Percentiles rank a stretch among this genome's conserved stretches.
These are phyloP conservation scores for Spongia lamella DNA, from an alignment of 37 sponge, comb jelly and placozoan species.

Conservation along the genomic window DNA sequence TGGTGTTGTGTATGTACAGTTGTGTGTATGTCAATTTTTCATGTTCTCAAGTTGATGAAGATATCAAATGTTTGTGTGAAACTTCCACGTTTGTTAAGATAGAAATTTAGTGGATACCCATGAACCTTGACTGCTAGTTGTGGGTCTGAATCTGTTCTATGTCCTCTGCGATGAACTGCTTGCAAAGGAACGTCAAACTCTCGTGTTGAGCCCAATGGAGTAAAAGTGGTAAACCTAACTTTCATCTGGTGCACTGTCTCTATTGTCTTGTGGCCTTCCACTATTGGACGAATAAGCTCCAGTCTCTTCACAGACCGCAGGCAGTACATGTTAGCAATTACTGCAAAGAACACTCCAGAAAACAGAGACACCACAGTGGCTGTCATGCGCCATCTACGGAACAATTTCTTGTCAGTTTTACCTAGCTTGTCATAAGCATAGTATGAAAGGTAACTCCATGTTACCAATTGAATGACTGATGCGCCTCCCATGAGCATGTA, in stretches of 20 bases:
- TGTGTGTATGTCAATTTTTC: neutral
- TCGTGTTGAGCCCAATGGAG: conserved; percentile 35
- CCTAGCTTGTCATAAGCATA: conserved; percentile 38
- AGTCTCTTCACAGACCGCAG: conserved; percentile 49
- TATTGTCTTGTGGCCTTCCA: no score
- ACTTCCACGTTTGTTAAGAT: conserved; percentile 33
- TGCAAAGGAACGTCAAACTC: conserved; percentile 19
- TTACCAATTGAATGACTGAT: conserved; percentile 51
- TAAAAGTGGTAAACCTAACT: conserved; percentile 28
- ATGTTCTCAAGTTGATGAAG: conserved; percentile 13
- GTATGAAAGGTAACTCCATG: conserved; percentile 65
- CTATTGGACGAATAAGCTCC: conserved; percentile 2
- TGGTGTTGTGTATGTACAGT: no score
- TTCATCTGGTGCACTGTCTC: neutral
- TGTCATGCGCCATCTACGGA: conserved; percentile 36
- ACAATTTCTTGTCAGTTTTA: neutral
- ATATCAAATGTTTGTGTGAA: conserved; percentile 36
- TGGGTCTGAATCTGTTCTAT: neutral
- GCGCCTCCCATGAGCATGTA: conserved; percentile 40
- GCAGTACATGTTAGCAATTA: conserved; percentile 56
- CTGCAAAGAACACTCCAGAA: conserved; percentile 53
- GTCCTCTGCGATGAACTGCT: conserved; percentile 1
- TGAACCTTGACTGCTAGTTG: conserved; percentile 57
- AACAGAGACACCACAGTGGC: conserved; percentile 36
- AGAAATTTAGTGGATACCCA: conserved; percentile 54